Base-by-base conservation (phyloP, 2,797 vertebrate species). In the Ctenochaetus hawaiiensis region DNA sequence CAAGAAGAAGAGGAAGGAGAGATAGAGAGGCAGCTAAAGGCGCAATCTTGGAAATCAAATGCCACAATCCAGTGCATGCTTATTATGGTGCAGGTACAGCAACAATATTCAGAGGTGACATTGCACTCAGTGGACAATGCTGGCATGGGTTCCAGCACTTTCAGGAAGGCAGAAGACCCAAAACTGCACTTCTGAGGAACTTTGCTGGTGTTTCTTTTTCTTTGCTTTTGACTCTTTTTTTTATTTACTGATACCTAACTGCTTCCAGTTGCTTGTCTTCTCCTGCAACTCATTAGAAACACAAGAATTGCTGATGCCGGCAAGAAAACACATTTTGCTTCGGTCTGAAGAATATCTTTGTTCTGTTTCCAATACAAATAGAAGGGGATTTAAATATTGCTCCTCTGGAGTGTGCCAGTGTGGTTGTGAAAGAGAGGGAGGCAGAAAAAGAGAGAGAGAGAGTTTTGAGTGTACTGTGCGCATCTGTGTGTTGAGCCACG, bases 321-420 rank as follows among this genome's bases (percentile, higher is more conserved):
- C 94, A 94, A 89, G 86, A 95, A 95, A 91, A 88, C 74, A 85
- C 85, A 83, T 93, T 95, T 93, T 94, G 92, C 94, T 93, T 93
- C 72, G 44, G 90, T 94, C 86, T 95, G 87, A 92, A 91, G 90
- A 94, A 93, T 89, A 93, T 91, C 91, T 94, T 95, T 95, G 94
- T 95, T 95, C 93, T 93, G 91, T 91, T 93, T 94, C 93, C 93
- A 94, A 93, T 93, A 95, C 93, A 95, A 95, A 95, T 93, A 95
- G 77, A 89, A 85, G 85, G 78, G 87, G 87, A 94, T 94, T 94
- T 93, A 91, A 95, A 93, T 94, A 94, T 90, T 90, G 87, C 91
- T 92, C 82, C 81, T 89, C 88, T 83, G 76, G 87, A 89, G 88
- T 91, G 83, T 84, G 87, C 52, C 78, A 77, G 82, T 73, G 89